Conservation (phyloP, 2,113 vertebrate genomes). For the Agelaius phoeniceus region DNA sequence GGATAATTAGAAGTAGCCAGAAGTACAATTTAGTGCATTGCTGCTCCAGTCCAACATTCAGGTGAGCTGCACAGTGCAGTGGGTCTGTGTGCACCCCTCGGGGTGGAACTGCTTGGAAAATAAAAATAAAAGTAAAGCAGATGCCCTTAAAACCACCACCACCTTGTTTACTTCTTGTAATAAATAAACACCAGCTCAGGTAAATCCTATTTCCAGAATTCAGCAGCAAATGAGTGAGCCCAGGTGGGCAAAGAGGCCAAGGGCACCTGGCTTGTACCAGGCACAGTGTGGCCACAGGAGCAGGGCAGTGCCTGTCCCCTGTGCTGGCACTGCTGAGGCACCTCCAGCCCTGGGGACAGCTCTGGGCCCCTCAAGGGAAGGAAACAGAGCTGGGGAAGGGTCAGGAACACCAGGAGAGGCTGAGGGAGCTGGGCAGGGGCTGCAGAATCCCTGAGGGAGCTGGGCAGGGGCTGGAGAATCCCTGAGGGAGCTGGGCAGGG, state of each 20-base stretch:
- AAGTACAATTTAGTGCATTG: neutral
- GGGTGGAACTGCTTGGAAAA: neutral
- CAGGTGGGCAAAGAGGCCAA: neutral
- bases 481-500: too few relatives aligned
- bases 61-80: neutral
- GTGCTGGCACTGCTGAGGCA: neutral
- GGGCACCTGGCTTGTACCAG: neutral
- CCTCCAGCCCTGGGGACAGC: neutral
- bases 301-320: neutral
- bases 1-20: neutral
- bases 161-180: neutral
- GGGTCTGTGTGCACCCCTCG: neutral
- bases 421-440: neutral
- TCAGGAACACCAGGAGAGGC: neutral
- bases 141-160: neutral
- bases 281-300: neutral
- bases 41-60: neutral
- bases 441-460: neutral
- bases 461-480: too few relatives aligned
- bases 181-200: neutral
- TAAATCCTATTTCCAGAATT: neutral
- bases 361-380: neutral
- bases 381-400: neutral
- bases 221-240: neutral
- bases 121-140: neutral